A percentile compares a stretch with the other conserved stretches of the same genome.
Evolutionary conservation across 92 coral and sea anemone genomes (phyloP).

Genomic region (Heliopora coerulea): DNA sequence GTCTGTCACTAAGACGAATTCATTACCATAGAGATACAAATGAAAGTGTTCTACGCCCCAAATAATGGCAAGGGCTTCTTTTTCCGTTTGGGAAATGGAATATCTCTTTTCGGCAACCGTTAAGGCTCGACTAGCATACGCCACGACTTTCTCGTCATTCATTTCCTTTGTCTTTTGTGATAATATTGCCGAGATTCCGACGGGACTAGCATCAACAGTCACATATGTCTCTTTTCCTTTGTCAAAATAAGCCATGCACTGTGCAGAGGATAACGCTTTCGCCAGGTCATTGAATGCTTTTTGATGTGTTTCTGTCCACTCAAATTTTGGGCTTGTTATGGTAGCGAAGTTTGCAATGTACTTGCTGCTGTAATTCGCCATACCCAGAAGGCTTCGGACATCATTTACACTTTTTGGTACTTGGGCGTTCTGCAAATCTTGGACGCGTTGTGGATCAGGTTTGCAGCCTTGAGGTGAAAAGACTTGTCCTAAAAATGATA

Average conservation of each 20-base stretch:
- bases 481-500: too few relatives aligned
- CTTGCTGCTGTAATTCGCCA: too few relatives aligned
- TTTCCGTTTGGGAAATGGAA: conserved; percentile 31
- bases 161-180: not conserved
- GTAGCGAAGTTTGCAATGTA: too few relatives aligned
- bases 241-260: not conserved
- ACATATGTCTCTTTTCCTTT: conserved; percentile 3
- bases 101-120: not conserved
- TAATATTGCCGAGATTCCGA: conserved; percentile 7
- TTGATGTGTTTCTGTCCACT: too few relatives aligned
- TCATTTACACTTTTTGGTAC: too few relatives aligned
- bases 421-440: too few relatives aligned
- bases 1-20: not conserved
- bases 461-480: too few relatives aligned
- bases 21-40: not conserved
- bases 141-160: not conserved
- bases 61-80: conserved; percentile 4
- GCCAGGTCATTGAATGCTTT: too few relatives aligned
- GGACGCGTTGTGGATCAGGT: too few relatives aligned
- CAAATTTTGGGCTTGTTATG: not conserved
- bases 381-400: too few relatives aligned
- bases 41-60: conserved; percentile 20
- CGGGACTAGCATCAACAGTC: conserved; percentile 5
- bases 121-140: not conserved
- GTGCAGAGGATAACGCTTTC: too few relatives aligned